Evolutionary conservation across 2,113 vertebrate species (phyloP).

Genomic region (Oryzias woworae): DNA sequence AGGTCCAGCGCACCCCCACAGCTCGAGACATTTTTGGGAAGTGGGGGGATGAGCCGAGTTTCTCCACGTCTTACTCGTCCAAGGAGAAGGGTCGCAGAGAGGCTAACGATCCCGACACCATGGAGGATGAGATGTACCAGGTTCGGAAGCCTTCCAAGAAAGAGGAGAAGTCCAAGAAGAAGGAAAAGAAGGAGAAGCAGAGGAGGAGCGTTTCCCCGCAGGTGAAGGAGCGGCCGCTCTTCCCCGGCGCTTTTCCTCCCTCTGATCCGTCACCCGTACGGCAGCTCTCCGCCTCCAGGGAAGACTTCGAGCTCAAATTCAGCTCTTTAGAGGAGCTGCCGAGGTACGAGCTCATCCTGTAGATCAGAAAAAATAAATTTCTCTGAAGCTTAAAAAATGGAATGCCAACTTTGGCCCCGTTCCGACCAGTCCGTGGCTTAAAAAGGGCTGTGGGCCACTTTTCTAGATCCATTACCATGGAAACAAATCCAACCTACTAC

Average conservation of each 20-base stretch:
- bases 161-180: conserved; percentile 89
- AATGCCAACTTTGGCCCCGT: too few relatives aligned
- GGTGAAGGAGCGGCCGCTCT: conserved; percentile 81
- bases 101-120: conserved; percentile 76
- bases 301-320: conserved; percentile 89
- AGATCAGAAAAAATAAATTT: too few relatives aligned
- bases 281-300: conserved; percentile 81
- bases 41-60: conserved; percentile 87
- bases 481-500: too few relatives aligned
- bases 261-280: conserved; percentile 74
- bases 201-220: conserved; percentile 77
- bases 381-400: too few relatives aligned
- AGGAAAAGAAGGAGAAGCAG: conserved; percentile 84
- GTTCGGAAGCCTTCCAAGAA: conserved; percentile 91
- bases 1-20: conserved; percentile 75
- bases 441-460: too few relatives aligned
- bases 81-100: conserved; percentile 86
- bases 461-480: too few relatives aligned
- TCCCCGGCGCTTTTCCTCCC: conserved; percentile 71
- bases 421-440: too few relatives aligned
- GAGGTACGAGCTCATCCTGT: conserved; percentile 33
- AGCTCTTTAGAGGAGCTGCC: conserved; percentile 84
- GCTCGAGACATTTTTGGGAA: conserved; percentile 88
- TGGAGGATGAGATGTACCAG: conserved; percentile 85
- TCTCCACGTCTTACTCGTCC: conserved; percentile 69